These are phyloP conservation scores for Helleia helle DNA, from an alignment of 2,888 invertebrate genomes.

Conservation along the genomic window DNA sequence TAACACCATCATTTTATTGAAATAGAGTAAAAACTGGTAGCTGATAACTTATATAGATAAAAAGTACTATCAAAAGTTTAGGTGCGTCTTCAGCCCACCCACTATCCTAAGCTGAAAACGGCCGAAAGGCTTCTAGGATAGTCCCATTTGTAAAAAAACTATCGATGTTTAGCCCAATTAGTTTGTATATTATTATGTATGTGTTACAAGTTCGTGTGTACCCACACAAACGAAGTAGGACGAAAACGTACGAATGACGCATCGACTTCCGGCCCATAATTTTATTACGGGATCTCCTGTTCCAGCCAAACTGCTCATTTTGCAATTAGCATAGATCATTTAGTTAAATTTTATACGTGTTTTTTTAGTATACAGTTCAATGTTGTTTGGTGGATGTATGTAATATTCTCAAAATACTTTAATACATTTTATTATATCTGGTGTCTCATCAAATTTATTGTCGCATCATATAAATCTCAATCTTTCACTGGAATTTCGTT, in stretches of 20 bases:
- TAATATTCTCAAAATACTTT: no score
- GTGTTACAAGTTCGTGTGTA: constrained; percentile 19
- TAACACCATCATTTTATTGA: no score
- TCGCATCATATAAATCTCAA: no score
- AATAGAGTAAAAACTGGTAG: constrained; percentile 23
- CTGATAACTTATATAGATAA: constrained; percentile 1
- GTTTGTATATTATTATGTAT: constrained; percentile 4
- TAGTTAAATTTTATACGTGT: constrained; percentile 2
- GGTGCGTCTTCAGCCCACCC: no score
- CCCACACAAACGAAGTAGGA: constrained; percentile 57
- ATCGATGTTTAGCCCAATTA: no score
- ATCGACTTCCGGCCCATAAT: constrained; percentile 68
- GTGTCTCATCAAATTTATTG: no score
- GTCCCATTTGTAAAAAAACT: no score
- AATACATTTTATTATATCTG: no score
- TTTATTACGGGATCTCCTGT: constrained; percentile 66
- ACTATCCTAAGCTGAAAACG: no score
- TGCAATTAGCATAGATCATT: neutral
- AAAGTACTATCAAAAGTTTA: neutral
- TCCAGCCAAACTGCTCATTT: constrained; percentile 11
- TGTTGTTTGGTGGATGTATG: no score
- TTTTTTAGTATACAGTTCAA: no score
- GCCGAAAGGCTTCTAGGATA: neutral
- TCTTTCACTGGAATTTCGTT: no score
- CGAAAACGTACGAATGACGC: constrained; percentile 67